Evolutionary conservation across 1,140 invertebrate genomes (phyloP).

Genomic region (Aphelinus atriplicis): DNA sequence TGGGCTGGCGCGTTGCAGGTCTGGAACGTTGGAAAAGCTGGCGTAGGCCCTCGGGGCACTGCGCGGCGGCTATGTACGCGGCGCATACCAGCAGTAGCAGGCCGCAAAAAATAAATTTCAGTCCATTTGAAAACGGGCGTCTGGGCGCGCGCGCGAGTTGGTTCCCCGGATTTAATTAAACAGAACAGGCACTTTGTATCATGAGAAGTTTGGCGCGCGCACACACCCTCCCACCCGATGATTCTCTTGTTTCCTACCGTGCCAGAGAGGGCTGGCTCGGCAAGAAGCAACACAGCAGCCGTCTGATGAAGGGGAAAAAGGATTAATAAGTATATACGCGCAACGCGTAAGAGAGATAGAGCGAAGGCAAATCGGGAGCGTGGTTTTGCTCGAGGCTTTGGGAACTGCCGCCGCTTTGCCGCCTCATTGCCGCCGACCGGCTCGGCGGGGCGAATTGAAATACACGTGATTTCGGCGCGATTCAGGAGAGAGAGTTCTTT

Average conservation of each 20-base stretch:
- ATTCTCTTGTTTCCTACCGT: background rate
- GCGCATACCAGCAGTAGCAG: too few species aligned
- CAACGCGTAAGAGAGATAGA: background rate
- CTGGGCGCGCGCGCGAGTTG: background rate
- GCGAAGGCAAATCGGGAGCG: too few species aligned
- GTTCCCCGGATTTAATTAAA: conserved; percentile 45
- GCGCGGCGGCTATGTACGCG: too few species aligned
- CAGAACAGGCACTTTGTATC: conserved; percentile 12
- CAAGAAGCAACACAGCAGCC: background rate
- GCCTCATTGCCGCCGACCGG: too few species aligned
- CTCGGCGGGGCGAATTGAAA: too few species aligned
- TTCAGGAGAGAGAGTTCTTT: conserved; percentile 12
- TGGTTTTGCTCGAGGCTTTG: too few species aligned
- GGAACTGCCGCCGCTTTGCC: too few species aligned
- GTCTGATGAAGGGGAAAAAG: background rate
- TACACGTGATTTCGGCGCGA: background rate
- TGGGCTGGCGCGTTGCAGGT: background rate
- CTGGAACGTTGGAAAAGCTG: too few species aligned
- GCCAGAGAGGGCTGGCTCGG: background rate
- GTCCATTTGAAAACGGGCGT: conserved; percentile 24
- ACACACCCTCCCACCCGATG: background rate
- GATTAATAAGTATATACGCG: conserved; percentile 6
- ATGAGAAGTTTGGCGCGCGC: conserved; percentile 9
- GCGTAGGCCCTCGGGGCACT: too few species aligned
- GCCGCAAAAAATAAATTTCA: conserved; percentile 41